These are phyloP conservation scores for Rhodeus uyekii DNA, from an alignment of 2,797 vertebrate species.

Conservation along the genomic window DNA sequence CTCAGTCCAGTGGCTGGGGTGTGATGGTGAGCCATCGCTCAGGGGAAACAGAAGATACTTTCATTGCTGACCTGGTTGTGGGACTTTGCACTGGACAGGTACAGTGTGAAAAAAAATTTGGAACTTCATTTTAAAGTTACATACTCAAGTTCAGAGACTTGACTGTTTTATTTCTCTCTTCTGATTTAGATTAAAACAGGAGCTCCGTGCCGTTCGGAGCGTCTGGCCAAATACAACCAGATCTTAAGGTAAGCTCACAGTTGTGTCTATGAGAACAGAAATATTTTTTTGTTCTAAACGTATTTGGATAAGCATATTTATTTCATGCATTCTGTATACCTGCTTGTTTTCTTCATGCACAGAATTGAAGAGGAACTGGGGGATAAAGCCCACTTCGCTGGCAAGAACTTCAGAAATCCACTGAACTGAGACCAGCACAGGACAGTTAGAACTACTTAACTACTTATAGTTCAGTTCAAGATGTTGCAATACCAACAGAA, in stretches of 20 bases:
- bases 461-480: conserved; percentile 21
- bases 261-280: background rate
- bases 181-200: conserved; percentile 91
- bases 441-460: background rate
- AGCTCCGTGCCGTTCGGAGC: conserved; percentile 94
- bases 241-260: conserved; percentile 81
- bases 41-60: conserved; percentile 96
- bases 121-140: background rate
- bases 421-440: conserved; percentile 68
- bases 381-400: conserved; percentile 87
- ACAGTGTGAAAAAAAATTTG: background rate
- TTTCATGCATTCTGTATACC: background rate
- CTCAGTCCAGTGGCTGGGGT: conserved; percentile 93
- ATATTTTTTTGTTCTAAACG: background rate
- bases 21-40: conserved; percentile 99
- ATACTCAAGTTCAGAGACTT: background rate
- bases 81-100: conserved; percentile 97
- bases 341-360: background rate
- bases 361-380: conserved; percentile 98
- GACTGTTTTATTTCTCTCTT: background rate
- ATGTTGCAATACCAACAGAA: conserved; percentile 1
- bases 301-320: background rate
- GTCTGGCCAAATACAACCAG: conserved; percentile 97
- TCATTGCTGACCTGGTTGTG: conserved; percentile 96
- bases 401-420: conserved; percentile 93